Conservation (phyloP, 2,888 invertebrate genomes). For the Yponomeuta cagnagella region DNA sequence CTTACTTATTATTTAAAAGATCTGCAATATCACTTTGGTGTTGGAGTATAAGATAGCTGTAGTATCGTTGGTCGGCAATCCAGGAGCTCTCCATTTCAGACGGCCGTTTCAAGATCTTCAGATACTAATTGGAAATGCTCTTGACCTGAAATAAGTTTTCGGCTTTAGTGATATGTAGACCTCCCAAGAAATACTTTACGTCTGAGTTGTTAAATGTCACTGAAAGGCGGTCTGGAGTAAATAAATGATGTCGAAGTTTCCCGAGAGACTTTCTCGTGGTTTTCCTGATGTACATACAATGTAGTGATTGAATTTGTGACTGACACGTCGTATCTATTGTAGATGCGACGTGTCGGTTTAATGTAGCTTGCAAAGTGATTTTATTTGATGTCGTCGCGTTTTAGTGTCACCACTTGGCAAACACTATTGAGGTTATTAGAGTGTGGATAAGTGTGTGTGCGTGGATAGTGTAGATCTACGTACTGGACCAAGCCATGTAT, state of each 20-base stretch:
- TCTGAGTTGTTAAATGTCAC: not conserved
- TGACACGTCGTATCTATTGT: not conserved
- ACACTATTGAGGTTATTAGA: not conserved
- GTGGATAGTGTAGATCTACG: not conserved
- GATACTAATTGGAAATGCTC: conserved; percentile 73
- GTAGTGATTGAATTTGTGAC: not conserved
- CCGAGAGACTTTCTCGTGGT: not conserved
- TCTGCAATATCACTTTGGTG: conserved; percentile 54
- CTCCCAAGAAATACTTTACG: not conserved
- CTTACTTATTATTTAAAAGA: conserved; percentile 1
- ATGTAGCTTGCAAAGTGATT: not conserved
- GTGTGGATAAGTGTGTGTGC: not conserved
- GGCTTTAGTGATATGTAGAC: not conserved
- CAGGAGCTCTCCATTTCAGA: conserved; percentile 36
- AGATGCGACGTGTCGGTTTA: not conserved
- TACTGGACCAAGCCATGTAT: not conserved
- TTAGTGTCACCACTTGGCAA: not conserved
- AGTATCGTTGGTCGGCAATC: conserved; percentile 18
- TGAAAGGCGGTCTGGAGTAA: not conserved
- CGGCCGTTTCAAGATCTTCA: conserved; percentile 69
- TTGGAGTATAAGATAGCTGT: conserved; percentile 29
- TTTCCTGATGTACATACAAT: not conserved
- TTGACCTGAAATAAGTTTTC: conserved; percentile 49
- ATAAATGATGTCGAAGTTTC: not conserved
- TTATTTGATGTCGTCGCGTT: not conserved